Conservation (phyloP, 2,113 vertebrate genomes). For the Podocnemis expansa region DNA sequence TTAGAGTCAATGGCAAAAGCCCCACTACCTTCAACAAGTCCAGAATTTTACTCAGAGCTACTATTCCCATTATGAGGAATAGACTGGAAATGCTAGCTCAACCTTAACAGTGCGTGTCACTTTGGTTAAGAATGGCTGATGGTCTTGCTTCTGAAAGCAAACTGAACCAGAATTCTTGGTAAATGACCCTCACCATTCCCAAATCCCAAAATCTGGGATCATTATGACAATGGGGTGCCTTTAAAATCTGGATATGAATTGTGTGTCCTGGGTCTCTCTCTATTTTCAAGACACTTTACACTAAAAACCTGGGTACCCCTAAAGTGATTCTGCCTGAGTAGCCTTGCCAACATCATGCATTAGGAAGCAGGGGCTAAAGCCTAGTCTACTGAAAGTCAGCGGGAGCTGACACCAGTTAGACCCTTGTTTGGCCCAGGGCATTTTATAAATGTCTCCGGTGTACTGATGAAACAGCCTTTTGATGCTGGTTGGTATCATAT, state of each 20-base stretch:
- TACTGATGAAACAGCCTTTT: not conserved
- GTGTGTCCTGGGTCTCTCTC: not conserved
- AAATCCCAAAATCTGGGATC: not conserved
- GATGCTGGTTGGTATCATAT: not conserved
- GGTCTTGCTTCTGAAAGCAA: not conserved
- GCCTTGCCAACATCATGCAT: accelerated
- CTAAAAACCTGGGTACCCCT: not conserved
- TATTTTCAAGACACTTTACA: accelerated
- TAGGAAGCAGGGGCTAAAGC: not conserved
- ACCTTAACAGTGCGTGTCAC: not conserved
- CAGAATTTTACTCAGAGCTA: not conserved
- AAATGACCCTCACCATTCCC: not conserved
- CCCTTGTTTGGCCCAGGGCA: not conserved
- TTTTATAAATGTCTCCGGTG: not conserved
- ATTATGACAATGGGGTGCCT: accelerated
- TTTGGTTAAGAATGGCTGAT: not conserved
- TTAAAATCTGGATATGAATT: not conserved
- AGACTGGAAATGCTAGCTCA: not conserved
- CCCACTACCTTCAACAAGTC: not conserved
- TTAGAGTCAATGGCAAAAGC: not conserved
- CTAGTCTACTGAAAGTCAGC: not conserved
- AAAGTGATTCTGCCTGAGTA: not conserved
- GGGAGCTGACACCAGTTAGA: not conserved
- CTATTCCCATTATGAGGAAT: not conserved
- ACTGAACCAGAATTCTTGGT: not conserved